phyloP scores from a whole-genome alignment of 2,888 invertebrate genomes.

The Atherix ibis region DNA sequence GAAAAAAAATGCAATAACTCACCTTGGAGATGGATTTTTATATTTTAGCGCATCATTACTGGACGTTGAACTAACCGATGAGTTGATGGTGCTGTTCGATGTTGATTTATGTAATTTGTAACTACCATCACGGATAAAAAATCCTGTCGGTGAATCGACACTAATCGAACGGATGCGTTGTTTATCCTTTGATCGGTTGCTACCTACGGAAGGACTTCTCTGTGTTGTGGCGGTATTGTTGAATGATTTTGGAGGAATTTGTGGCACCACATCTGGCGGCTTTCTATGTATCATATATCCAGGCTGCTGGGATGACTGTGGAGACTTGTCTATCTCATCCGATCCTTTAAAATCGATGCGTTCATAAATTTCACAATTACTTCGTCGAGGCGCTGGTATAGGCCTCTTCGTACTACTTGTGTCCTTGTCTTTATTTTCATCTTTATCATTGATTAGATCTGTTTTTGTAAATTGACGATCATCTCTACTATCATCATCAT shows the following conservation, averaged over 20 bases:
- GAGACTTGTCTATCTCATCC: constrained; percentile 5
- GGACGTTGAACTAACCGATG: constrained; percentile 19
- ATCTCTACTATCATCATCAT: too few species aligned
- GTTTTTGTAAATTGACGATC: too few species aligned
- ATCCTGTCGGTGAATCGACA: constrained; percentile 10
- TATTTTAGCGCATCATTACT: constrained; percentile 21
- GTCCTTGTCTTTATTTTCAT: constrained; percentile 12
- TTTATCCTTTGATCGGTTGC: too few species aligned
- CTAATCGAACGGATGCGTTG: constrained; percentile 6
- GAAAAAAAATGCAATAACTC: background rate
- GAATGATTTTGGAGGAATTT: constrained; percentile 19
- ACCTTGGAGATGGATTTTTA: constrained; percentile 31
- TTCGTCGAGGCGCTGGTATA: constrained; percentile 25
- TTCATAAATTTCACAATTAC: constrained; percentile 7
- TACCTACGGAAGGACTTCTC: too few species aligned
- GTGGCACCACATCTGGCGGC: constrained; percentile 18
- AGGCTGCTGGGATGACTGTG: constrained; percentile 9
- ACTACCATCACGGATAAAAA: constrained; percentile 2
- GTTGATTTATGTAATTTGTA: constrained; percentile 18
- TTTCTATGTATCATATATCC: constrained; percentile 14
- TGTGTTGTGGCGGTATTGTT: constrained; percentile 1
- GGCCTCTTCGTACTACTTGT: constrained; percentile 18
- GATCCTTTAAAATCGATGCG: constrained; percentile 1
- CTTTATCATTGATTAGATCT: constrained; percentile 24
- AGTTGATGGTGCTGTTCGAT: constrained; percentile 21